Base-by-base conservation (phyloP, 2,888 invertebrate genomes). In the Lithophane socia region DNA sequence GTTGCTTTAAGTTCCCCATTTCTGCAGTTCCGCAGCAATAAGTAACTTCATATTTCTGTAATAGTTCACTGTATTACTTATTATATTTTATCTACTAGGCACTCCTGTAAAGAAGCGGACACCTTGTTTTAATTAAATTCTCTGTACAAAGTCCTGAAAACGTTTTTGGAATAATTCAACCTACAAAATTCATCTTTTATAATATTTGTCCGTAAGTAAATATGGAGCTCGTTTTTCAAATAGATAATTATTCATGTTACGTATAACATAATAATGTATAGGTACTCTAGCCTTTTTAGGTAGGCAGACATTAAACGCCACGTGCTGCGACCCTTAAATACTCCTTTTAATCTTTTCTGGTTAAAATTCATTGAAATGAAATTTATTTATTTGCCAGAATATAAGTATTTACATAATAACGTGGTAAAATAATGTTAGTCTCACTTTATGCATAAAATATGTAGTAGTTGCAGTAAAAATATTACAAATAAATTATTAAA, bases 81-180 rank as follows among this genome's bases (percentile, higher is more conserved):
- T 10, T 67, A 47, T 29, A 52, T 5, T 37, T 37, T 37, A 56
- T 2, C 16, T 21, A 52, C 16, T 24, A 29, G 29, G 29, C 29
- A 21, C 2, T 44, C 58, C 1, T 12, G 24, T 44, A 5, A 64
- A 13, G 13, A 42, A 21, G 49, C 37, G 52, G 49, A 67, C 44
- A 47, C 10, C 10, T 37, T 29, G 13, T 29, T 64, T 75, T 76
- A 75, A 75, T 81, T 74, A 63, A 76, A 69, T 21, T 82, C 24
- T 63, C n/a, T 8, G 4, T 18, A 74, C 47, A 10, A 54, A 66
- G 16, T 47, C 54, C 47, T 61, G n/a, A 24, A 61, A 24, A 77
- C 16, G 47, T 24, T 63, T 52, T 54, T 42, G 54, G 12, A 49
- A 64, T 13, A 56, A 24, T 47, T n/a, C 3, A 61, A 8, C 21